Evolutionary conservation across 2,888 invertebrate species (phyloP).

Genomic region (Hyppa rectilinea): DNA sequence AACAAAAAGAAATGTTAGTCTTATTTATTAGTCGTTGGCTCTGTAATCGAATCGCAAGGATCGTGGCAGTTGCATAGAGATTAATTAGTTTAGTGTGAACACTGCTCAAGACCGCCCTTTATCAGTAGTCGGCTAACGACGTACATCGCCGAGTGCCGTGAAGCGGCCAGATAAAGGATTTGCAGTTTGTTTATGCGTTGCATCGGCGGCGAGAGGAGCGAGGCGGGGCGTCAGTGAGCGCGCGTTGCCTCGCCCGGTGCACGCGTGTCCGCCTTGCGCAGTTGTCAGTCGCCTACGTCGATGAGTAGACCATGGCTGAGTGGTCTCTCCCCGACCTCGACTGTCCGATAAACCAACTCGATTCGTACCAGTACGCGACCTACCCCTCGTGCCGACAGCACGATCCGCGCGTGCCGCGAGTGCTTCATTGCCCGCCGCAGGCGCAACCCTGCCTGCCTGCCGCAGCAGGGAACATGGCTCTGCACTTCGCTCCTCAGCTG

Average conservation of each 20-base stretch:
- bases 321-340: conserved; percentile 75
- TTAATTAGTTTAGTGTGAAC: conserved; percentile 68
- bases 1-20: conserved; percentile 37
- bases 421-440: conserved; percentile 56
- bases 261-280: conserved; percentile 78
- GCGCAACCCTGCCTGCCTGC: conserved; percentile 54
- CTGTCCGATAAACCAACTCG: conserved; percentile 69
- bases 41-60: conserved; percentile 26
- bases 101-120: conserved; percentile 71
- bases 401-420: conserved; percentile 39
- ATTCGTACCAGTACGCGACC: conserved; percentile 68
- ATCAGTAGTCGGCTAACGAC: conserved; percentile 78
- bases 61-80: conserved; percentile 42
- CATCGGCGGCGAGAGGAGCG: conserved; percentile 76
- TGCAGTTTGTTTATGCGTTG: conserved; percentile 86
- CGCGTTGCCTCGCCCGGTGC: conserved; percentile 80
- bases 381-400: conserved; percentile 68
- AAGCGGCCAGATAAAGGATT: conserved; percentile 83
- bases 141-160: conserved; percentile 72
- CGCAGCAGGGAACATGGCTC: conserved; percentile 39
- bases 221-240: conserved; percentile 79
- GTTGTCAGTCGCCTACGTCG: conserved; percentile 63
- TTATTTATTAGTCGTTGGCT: conserved; percentile 17
- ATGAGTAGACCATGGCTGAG: conserved; percentile 74
- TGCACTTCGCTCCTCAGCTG: conserved; percentile 47